Conservation (phyloP, 2,113 vertebrate species). For the Tinamus guttatus region DNA sequence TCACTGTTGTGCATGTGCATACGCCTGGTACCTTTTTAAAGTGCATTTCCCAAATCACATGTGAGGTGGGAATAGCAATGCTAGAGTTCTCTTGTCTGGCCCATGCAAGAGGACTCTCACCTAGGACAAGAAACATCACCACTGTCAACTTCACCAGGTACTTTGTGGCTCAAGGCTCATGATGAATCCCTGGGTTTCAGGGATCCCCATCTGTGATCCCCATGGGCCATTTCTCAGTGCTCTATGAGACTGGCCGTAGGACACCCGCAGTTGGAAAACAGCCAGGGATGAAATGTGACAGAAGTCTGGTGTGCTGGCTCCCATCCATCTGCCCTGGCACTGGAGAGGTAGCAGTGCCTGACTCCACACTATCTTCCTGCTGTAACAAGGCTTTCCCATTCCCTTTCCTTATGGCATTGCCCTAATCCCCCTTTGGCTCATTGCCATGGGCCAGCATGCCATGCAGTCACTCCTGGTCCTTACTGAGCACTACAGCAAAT, state of each 20-base stretch:
- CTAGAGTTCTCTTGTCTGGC: background rate
- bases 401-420: background rate
- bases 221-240: background rate
- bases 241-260: background rate
- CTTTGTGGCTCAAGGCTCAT: background rate
- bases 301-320: background rate
- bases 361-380: background rate
- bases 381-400: background rate
- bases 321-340: background rate
- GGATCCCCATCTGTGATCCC: background rate
- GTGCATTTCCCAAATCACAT: background rate
- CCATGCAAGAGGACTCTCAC: background rate
- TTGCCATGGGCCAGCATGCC: background rate
- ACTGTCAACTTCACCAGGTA: background rate
- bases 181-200: background rate
- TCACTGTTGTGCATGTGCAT: background rate
- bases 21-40: background rate
- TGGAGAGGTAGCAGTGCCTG: too few species aligned
- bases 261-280: background rate
- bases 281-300: background rate
- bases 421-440: background rate
- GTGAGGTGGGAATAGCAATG: fast-evolving
- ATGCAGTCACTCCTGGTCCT: background rate
- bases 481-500: background rate
- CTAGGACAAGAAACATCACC: background rate